Conservation (phyloP, 2,113 vertebrate species). For the Merops nubicus region DNA sequence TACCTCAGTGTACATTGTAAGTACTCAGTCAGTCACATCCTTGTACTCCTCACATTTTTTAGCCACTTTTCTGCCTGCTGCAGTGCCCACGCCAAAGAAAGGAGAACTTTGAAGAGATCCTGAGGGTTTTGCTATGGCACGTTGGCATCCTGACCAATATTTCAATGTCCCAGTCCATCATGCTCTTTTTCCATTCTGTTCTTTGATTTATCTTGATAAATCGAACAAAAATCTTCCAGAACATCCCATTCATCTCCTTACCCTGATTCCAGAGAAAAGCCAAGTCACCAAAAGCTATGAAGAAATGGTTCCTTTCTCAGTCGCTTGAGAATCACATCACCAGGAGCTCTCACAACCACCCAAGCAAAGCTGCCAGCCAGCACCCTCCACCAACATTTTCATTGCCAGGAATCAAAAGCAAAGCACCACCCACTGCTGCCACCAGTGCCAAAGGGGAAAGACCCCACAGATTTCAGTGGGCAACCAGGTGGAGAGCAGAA, state of each 20-base stretch:
- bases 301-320: background rate
- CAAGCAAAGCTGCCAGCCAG: slow-evolving; percentile 10
- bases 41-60: background rate
- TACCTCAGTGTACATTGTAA: background rate
- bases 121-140: background rate
- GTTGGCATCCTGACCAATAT: background rate
- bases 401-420: slow-evolving; percentile 5
- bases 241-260: background rate
- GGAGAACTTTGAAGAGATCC: background rate
- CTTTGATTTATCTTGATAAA: background rate
- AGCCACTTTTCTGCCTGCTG: background rate
- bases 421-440: background rate
- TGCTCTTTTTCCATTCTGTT: background rate
- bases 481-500: background rate
- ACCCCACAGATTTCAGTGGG: background rate
- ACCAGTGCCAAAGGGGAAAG: slow-evolving; percentile 20
- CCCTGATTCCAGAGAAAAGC: background rate
- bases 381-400: slow-evolving; percentile 26
- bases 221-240: background rate
- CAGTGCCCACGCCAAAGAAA: background rate
- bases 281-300: background rate
- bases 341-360: background rate
- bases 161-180: background rate
- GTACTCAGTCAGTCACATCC: background rate
- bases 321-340: background rate